Evolutionary conservation across 2,888 invertebrate genomes (phyloP).

Genomic region (Drosophila kokeensis): DNA sequence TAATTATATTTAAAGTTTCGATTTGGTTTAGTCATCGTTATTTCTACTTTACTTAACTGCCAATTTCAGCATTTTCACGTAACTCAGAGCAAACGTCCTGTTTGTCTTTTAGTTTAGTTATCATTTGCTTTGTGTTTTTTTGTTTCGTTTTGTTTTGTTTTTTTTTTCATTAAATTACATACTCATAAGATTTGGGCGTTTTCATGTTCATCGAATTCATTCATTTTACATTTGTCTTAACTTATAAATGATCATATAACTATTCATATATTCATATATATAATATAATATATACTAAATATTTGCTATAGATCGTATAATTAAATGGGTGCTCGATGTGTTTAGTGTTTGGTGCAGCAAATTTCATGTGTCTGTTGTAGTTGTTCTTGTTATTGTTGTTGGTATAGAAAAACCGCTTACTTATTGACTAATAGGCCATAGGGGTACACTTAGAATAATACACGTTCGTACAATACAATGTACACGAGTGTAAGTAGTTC

Average conservation of each 20-base stretch:
- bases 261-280: constrained; percentile 40
- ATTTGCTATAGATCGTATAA: constrained; percentile 47
- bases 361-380: constrained; percentile 26
- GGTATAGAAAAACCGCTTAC: constrained; percentile 59
- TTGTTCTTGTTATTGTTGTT: constrained; percentile 30
- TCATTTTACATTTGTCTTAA: constrained; percentile 70
- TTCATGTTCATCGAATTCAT: constrained; percentile 75
- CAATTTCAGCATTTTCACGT: constrained; percentile 75
- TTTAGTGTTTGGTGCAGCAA: constrained; percentile 39
- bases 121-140: constrained; percentile 17
- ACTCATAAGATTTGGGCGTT: constrained; percentile 85
- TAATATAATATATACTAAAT: constrained; percentile 35
- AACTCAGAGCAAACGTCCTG: constrained; percentile 44
- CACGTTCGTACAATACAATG: constrained; percentile 28
- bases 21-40: constrained; percentile 24
- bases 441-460: constrained; percentile 67
- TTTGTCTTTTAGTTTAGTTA: constrained; percentile 32
- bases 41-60: constrained; percentile 69
- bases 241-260: constrained; percentile 39
- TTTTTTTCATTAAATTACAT: constrained; percentile 66
- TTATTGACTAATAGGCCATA: constrained; percentile 73
- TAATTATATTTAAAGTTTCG: constrained; percentile 27
- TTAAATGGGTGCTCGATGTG: constrained; percentile 69
- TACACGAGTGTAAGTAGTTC: constrained; percentile 51
- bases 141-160: constrained; percentile 6